Percentiles rank a stretch among this genome's conserved stretches.
Evolutionary conservation across 2,888 invertebrate species (phyloP).

Genomic region (Apantesis nais): DNA sequence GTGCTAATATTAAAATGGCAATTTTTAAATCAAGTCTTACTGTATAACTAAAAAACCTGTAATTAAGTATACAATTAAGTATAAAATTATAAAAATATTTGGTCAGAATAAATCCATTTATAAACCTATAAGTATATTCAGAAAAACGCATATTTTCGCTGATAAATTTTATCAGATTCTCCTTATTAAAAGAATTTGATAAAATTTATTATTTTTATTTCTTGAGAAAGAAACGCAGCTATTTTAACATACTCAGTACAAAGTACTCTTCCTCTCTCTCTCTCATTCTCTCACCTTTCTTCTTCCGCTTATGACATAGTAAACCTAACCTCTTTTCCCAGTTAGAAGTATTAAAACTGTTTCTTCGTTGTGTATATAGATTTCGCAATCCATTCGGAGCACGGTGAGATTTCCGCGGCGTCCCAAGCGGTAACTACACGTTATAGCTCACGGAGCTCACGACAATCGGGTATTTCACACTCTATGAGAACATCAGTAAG

Average conservation of each 20-base stretch:
- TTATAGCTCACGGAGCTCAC: conserved; percentile 29
- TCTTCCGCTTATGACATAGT: neutral
- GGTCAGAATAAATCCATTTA: too few relatives aligned
- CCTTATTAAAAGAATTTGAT: neutral
- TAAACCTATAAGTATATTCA: too few relatives aligned
- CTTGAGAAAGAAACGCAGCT: neutral
- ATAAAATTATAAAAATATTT: too few relatives aligned
- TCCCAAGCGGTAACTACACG: conserved; percentile 30
- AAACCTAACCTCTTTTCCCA: neutral
- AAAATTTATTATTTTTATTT: neutral
- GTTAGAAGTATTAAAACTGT: conserved; percentile 34
- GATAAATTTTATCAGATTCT: too few relatives aligned
- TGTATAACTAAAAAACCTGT: too few relatives aligned
- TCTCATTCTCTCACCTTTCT: neutral
- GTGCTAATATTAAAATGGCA: too few relatives aligned
- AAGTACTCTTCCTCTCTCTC: neutral
- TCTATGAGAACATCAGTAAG: neutral
- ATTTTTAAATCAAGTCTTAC: too few relatives aligned
- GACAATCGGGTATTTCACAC: conserved; percentile 22
- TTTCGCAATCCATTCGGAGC: conserved; percentile 40
- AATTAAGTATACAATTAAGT: too few relatives aligned
- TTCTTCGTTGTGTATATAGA: conserved; percentile 15
- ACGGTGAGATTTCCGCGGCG: conserved; percentile 32
- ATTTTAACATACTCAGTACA: neutral
- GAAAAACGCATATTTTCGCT: neutral